These are phyloP conservation scores for Caenorhabditis uteleia DNA, from an alignment of 2,888 invertebrate species.

Conservation along the genomic window DNA sequence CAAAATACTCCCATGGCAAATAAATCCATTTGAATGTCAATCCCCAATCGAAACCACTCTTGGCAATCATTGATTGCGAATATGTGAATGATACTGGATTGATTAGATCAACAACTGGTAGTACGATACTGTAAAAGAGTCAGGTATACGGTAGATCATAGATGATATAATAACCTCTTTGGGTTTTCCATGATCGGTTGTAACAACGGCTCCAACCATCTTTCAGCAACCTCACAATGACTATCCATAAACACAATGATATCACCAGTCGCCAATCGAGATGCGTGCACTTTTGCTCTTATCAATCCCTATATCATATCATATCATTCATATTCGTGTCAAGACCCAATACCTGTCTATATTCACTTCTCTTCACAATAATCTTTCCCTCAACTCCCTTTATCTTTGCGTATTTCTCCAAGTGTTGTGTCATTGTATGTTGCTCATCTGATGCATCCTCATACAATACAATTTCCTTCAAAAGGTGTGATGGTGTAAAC, in stretches of 20 bases:
- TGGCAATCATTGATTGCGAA: constrained; percentile 89
- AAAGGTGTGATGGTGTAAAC: constrained; percentile 55
- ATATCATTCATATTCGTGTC: no score
- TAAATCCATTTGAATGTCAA: constrained; percentile 90
- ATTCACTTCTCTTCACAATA: constrained; percentile 42
- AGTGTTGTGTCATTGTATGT: constrained; percentile 36
- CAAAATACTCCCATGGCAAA: constrained; percentile 79
- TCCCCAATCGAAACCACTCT: constrained; percentile 99
- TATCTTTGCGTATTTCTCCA: constrained; percentile 54
- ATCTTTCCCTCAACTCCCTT: constrained; percentile 42
- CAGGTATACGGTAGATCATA: not conserved
- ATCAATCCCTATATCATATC: constrained; percentile 29
- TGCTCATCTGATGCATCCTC: constrained; percentile 66
- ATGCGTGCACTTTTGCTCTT: constrained; percentile 75
- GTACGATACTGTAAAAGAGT: constrained; percentile 80
- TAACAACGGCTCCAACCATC: constrained; percentile 93
- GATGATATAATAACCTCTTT: constrained; percentile 25
- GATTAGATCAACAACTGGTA: constrained; percentile 98
- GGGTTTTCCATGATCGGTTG: constrained; percentile 80
- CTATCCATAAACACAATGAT: constrained; percentile 95
- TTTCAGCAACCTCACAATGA: constrained; percentile 90
- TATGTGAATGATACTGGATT: constrained; percentile 93
- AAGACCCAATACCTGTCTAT: constrained; percentile 50
- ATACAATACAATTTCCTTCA: constrained; percentile 69
- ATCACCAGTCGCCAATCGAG: constrained; percentile 87